Evolutionary conservation across 2,888 invertebrate genomes (phyloP), one percentile per base, ranked within the genome.

Genomic region (Trissolcus brochymenae): DNA sequence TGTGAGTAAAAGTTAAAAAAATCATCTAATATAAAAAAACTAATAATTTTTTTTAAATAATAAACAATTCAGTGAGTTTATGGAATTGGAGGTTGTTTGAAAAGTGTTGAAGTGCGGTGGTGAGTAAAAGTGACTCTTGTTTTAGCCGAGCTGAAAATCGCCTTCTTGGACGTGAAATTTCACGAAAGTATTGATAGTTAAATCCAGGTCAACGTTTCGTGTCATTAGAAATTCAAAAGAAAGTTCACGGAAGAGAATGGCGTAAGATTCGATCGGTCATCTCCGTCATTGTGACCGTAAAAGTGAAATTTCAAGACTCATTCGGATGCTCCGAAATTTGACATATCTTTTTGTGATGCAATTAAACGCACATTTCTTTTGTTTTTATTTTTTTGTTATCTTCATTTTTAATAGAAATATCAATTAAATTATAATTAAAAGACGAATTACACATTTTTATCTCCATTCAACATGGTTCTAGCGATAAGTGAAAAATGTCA

Each of bases 181-280:
- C 51, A 71, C 64, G 65, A 76, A 76, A 66, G 71, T 61, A 29
- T 73, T 35, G 19, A 49, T 54, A 19, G 46, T 57, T 41, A 49
- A 41, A 71, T 61, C 67, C 54, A 71, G 66, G 67, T 76, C 71
- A 72, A 53, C 57, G 56, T 65, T 66, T 72, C 59, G 49, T 72
- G 56, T 72, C 59, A 72, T 72, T 77, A 77, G 75, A 75, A 75
- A 75, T 75, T 75, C 51, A 54, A 68, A 75, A 75, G 62, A 75
- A 67, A 68, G 64, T 75, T 72, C 29, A 65, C 72, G 72, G 72
- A 72, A 64, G 72, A 72, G 59, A 40, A 65, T 65, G 62, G 59
- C 59, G 19, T 16, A 49, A 16, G 49, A 35, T 64, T 11, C 53
- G 35, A 17, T 46, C 16, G 50, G 35, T 55, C 56, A 61, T 55